Evolutionary conservation across 2,888 invertebrate species (phyloP), one percentile per base, ranked within the genome.

Genomic region (Hydroisotoma schaefferi): DNA sequence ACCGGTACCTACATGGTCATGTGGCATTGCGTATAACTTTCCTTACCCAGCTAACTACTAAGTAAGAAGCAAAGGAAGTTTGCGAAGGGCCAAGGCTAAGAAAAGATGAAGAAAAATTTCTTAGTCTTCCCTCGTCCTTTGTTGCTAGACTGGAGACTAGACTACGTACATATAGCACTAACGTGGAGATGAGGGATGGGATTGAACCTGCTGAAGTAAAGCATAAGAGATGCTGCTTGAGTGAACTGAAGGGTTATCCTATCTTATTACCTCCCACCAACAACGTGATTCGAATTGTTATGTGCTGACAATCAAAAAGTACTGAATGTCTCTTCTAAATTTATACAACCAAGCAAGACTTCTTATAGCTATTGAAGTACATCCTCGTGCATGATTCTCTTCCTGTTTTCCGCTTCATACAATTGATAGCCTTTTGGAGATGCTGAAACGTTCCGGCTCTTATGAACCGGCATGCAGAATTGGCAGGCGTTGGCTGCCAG

Each of bases 251-350:
- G 65, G 61, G 63, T 66, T 69, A 67, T 67, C 65, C 65, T 59
- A 55, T 69, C 67, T 67, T 69, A 71, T 69, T 69, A 69, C 71
- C 71, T 69, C 66, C 69, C 64, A 66, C 68, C 60, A 66, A 65
- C 63, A 66, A 71, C 71, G 71, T 72, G 71, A 66, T 68, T 67
- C 46, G 71, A 72, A 72, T 72, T 60, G 61, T 65, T 62, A 69
- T 67, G 43, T 60, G 53, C 65, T 67, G 60, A 68, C 71, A 71
- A 71, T 72, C 70, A 70, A 67, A 66, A 71, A 68, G 54, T 66
- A 66, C 64, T 62, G 60, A 63, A 27, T 49, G 58, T 56, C 55
- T 59, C 62, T 51, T 62, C 55, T 57, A 59, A 60, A 60, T 29
- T 53, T 54, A 57, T 63, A 55, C n/a, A n/a, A n/a, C n/a, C n/a